phyloP scores from a whole-genome alignment of 2,888 invertebrate genomes.

The Abrostola triplasia region DNA sequence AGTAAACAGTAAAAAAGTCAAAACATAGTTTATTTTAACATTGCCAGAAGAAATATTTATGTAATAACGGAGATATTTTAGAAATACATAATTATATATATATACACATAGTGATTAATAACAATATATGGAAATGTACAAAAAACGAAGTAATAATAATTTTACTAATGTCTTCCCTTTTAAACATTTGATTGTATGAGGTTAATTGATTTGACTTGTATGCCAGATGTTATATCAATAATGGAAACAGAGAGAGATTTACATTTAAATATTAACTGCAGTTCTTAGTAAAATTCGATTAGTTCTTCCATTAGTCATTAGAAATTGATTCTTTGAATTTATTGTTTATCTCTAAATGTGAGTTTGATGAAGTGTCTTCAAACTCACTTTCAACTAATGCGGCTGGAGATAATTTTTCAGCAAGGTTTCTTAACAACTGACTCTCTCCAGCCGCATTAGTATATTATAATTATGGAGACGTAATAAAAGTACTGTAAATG shows the following conservation, averaged over 20 bases:
- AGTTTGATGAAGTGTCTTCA: too few species aligned
- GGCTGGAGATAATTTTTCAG: too few species aligned
- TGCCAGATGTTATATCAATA: not conserved
- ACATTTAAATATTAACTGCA: not conserved
- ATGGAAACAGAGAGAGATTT: not conserved
- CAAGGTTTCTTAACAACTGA: too few species aligned
- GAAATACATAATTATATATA: not conserved
- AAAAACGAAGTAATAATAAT: constrained; percentile 22
- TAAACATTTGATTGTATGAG: not conserved
- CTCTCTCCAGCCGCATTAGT: too few species aligned
- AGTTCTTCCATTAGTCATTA: too few species aligned
- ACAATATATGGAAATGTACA: constrained; percentile 13
- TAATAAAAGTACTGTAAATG: too few species aligned
- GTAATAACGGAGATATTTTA: not conserved
- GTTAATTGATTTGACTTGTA: not conserved
- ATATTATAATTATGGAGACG: too few species aligned
- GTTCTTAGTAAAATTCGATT: not conserved
- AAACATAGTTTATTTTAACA: not conserved
- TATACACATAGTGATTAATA: constrained; percentile 6
- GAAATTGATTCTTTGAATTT: too few species aligned
- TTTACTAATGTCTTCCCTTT: constrained; percentile 13
- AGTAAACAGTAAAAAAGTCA: not conserved
- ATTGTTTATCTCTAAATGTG: too few species aligned
- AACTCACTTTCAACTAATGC: too few species aligned
- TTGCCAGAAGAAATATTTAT: not conserved